Conservation (phyloP, 2,888 invertebrate genomes). For the Philaethria dido region DNA sequence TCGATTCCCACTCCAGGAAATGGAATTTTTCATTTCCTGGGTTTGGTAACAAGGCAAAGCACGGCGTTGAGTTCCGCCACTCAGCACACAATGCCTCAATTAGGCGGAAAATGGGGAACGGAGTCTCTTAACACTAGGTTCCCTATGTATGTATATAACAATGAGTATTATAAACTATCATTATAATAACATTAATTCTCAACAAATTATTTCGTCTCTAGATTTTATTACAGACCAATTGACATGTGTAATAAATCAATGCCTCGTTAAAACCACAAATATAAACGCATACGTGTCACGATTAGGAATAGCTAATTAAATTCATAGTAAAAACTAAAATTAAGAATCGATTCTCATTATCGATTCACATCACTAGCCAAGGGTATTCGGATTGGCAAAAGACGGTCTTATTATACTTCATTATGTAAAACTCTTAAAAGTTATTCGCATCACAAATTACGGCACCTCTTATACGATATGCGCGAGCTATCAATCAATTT, state of each 20-base stretch:
- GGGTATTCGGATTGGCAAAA: slow-evolving; percentile 35
- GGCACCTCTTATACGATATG: slow-evolving; percentile 33
- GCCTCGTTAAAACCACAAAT: slow-evolving; percentile 37
- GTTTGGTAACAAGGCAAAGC: too few species aligned
- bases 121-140: too few species aligned
- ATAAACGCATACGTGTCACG: slow-evolving; percentile 41
- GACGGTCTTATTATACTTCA: slow-evolving; percentile 36
- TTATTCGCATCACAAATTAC: slow-evolving; percentile 39
- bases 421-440: slow-evolving; percentile 40
- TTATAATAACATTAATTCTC: too few species aligned
- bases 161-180: too few species aligned
- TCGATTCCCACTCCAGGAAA: too few species aligned
- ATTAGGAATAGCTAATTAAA: slow-evolving; percentile 38
- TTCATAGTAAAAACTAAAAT: slow-evolving; percentile 29
- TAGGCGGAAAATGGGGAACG: too few species aligned
- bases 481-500: slow-evolving; percentile 37
- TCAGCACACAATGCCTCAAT: too few species aligned
- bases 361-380: slow-evolving; percentile 37
- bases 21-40: too few species aligned
- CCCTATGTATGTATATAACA: too few species aligned
- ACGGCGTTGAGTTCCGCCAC: too few species aligned
- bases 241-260: slow-evolving; percentile 40
- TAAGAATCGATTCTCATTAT: slow-evolving; percentile 23
- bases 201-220: too few species aligned
- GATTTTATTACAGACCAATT: slow-evolving; percentile 33